phyloP scores from a whole-genome alignment of 2,888 invertebrate species.

The Meiosimyza decipiens region DNA sequence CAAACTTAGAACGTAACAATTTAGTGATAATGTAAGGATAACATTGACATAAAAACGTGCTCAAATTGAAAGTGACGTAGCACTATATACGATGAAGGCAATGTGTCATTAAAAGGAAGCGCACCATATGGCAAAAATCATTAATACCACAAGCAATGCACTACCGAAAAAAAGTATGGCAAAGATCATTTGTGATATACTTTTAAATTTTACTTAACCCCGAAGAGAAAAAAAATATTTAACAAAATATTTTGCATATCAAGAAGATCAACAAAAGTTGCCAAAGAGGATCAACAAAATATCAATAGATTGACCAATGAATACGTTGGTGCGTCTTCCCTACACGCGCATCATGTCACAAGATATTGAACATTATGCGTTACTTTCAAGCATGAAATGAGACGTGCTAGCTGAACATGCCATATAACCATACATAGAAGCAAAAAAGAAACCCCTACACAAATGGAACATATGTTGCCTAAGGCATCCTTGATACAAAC shows the following conservation, averaged over 20 bases:
- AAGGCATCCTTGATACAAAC: not conserved
- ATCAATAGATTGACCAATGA: not conserved
- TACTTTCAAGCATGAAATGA: slow-evolving; percentile 25
- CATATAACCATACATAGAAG: not conserved
- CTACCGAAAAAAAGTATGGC: not conserved
- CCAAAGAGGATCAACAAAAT: not conserved
- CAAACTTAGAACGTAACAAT: no score
- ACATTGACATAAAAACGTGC: no score
- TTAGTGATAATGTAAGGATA: no score
- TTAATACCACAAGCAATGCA: not conserved
- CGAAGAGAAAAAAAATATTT: not conserved
- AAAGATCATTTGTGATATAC: not conserved
- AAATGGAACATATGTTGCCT: slow-evolving; percentile 3
- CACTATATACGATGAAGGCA: not conserved
- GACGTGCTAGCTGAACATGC: not conserved
- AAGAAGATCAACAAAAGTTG: not conserved
- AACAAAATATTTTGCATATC: not conserved
- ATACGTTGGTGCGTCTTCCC: not conserved
- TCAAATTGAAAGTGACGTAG: no score
- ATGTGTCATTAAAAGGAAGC: not conserved
- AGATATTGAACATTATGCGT: slow-evolving; percentile 13
- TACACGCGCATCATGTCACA: not conserved
- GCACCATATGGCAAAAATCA: not conserved
- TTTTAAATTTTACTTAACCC: not conserved
- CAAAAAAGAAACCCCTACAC: not conserved